Conservation (phyloP, 2,113 vertebrate genomes). For the Perognathus longimembris region DNA sequence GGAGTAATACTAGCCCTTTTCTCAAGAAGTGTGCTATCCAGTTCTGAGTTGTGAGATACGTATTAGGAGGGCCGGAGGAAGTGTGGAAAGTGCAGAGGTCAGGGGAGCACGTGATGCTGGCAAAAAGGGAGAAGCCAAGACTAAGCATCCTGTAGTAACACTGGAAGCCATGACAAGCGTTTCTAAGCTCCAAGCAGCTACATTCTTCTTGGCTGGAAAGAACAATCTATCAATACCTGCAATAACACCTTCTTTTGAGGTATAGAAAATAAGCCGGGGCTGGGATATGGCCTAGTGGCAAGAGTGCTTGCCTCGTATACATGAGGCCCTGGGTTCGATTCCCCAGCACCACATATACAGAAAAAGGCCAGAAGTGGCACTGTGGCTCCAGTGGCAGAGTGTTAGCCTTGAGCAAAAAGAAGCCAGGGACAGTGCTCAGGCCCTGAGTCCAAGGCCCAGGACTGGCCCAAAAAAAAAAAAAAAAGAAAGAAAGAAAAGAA, state of each 20-base stretch:
- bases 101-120: background rate
- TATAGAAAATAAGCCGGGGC: constrained; percentile 37
- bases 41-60: constrained; percentile 9
- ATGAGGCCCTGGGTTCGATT: too few species aligned
- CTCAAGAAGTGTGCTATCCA: background rate
- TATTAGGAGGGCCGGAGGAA: background rate
- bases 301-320: too few species aligned
- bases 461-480: too few species aligned
- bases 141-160: background rate
- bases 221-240: background rate
- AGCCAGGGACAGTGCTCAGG: too few species aligned
- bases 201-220: background rate
- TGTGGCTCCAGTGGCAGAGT: too few species aligned
- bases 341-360: too few species aligned
- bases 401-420: too few species aligned
- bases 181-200: background rate
- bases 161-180: background rate
- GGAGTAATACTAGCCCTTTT: background rate
- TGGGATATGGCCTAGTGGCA: too few species aligned
- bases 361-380: too few species aligned
- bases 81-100: background rate
- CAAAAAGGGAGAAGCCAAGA: background rate
- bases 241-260: background rate
- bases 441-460: too few species aligned
- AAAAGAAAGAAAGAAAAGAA: too few species aligned